These are phyloP conservation scores for Drosophila rellima DNA, from an alignment of 2,888 invertebrate genomes.

Conservation along the genomic window DNA sequence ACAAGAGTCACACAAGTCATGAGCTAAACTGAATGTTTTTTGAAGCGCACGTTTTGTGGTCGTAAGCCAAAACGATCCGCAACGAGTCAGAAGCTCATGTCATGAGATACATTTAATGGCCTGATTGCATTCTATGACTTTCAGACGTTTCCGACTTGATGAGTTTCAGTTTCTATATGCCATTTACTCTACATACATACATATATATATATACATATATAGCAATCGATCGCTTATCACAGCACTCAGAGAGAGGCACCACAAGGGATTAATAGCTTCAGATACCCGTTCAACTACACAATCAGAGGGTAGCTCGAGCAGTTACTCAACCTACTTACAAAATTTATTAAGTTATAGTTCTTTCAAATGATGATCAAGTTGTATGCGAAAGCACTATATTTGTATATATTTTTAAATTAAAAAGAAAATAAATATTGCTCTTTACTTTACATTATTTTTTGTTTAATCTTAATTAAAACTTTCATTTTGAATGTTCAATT, in stretches of 20 bases:
- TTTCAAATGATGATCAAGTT: too few relatives aligned
- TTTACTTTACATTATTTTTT: too few relatives aligned
- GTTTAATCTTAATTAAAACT: too few relatives aligned
- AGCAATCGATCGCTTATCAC: slow-evolving; percentile 69
- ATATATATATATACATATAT: not conserved
- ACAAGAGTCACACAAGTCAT: slow-evolving; percentile 1
- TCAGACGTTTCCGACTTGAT: slow-evolving; percentile 29
- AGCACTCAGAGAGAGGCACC: slow-evolving; percentile 44
- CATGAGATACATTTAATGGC: slow-evolving; percentile 62
- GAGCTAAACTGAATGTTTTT: slow-evolving; percentile 20
- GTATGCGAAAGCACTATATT: too few relatives aligned
- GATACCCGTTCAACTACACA: slow-evolving; percentile 32
- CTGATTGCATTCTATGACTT: slow-evolving; percentile 67
- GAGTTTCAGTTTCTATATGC: slow-evolving; percentile 34
- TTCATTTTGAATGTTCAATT: too few relatives aligned
- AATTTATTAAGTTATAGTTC: too few relatives aligned
- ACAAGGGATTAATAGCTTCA: slow-evolving; percentile 54
- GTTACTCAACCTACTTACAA: too few relatives aligned
- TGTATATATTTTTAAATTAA: too few relatives aligned
- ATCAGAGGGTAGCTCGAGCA: not conserved
- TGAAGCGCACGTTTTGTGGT: slow-evolving; percentile 48
- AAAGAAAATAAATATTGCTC: too few relatives aligned
- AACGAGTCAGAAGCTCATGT: slow-evolving; percentile 22
- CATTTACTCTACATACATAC: not conserved
- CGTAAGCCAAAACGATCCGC: slow-evolving; percentile 35